phyloP scores from a whole-genome alignment of 2,797 vertebrate species.

The Trachurus trachurus region DNA sequence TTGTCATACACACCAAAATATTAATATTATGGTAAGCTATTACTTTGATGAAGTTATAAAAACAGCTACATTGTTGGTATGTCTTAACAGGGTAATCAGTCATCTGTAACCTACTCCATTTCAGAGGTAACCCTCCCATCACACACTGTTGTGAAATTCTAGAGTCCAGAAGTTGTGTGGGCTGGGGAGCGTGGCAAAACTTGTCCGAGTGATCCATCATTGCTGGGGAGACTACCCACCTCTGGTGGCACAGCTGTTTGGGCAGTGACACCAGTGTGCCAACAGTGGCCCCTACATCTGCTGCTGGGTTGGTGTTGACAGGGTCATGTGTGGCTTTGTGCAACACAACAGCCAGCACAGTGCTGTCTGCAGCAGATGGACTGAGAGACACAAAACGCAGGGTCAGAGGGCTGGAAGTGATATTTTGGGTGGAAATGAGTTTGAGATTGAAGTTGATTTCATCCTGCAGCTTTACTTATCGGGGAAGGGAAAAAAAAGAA shows the following conservation, averaged over 20 bases:
- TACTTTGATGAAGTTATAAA: no score
- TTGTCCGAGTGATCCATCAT: conserved; percentile 77
- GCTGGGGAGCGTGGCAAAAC: conserved; percentile 45
- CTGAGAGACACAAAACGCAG: conserved; percentile 38
- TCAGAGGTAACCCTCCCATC: no score
- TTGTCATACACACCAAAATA: no score
- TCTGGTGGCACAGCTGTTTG: conserved; percentile 81
- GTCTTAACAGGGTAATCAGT: no score
- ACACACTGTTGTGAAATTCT: conserved; percentile 24
- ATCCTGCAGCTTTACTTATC: conserved; percentile 39
- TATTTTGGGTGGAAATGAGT: conserved; percentile 64
- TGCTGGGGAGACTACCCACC: conserved; percentile 60
- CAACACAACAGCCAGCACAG: conserved; percentile 45
- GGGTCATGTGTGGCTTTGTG: conserved; percentile 69
- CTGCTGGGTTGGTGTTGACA: conserved; percentile 57
- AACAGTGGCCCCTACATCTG: conserved; percentile 76
- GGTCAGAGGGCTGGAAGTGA: conserved; percentile 53
- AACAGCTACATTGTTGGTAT: no score
- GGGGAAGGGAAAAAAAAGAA: conserved; percentile 7
- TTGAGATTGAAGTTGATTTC: conserved; percentile 62
- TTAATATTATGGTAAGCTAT: no score
- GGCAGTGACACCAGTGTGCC: conserved; percentile 66
- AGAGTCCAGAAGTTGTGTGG: conserved; percentile 68
- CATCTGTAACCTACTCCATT: no score
- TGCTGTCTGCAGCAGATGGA: conserved; percentile 35